phyloP scores from a whole-genome alignment of 2,888 invertebrate genomes.

The Eristalis pertinax region DNA sequence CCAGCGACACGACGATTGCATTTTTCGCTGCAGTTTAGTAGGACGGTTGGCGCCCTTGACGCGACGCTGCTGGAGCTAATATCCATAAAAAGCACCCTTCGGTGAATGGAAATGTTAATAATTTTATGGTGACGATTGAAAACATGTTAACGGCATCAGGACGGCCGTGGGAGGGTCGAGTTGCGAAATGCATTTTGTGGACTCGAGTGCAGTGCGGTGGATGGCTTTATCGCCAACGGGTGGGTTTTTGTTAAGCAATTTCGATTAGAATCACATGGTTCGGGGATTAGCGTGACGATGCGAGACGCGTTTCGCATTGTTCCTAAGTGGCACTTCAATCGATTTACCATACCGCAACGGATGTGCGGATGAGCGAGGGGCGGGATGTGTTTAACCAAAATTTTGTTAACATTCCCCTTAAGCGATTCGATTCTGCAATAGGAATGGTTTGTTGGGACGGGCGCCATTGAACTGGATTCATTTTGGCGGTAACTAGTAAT shows the following conservation, averaged over 20 bases:
- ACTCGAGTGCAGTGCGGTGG: conserved; percentile 23
- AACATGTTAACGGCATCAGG: conserved; percentile 56
- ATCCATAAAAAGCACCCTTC: conserved; percentile 69
- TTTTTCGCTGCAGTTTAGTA: conserved; percentile 61
- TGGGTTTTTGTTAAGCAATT: conserved; percentile 48
- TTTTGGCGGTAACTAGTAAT: too few species aligned
- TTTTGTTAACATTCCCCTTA: background rate
- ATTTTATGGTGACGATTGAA: conserved; percentile 71
- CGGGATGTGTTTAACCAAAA: background rate
- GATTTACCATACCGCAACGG: background rate
- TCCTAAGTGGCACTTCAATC: conserved; percentile 7
- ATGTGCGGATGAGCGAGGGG: too few species aligned
- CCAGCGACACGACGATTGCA: conserved; percentile 39
- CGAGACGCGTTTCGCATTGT: background rate
- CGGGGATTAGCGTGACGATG: conserved; percentile 31
- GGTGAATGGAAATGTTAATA: conserved; percentile 64
- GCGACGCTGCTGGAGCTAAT: conserved; percentile 23
- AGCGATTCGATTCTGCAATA: background rate
- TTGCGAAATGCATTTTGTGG: conserved; percentile 57
- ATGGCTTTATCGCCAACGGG: conserved; percentile 47
- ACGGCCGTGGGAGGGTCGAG: conserved; percentile 12
- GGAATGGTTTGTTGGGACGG: background rate
- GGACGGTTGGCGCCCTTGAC: conserved; percentile 16
- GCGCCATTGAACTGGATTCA: too few species aligned
- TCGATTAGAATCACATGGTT: conserved; percentile 33